These are phyloP conservation scores for Centrocercus urophasianus DNA, from an alignment of 2,113 vertebrate genomes.

Conservation along the genomic window DNA sequence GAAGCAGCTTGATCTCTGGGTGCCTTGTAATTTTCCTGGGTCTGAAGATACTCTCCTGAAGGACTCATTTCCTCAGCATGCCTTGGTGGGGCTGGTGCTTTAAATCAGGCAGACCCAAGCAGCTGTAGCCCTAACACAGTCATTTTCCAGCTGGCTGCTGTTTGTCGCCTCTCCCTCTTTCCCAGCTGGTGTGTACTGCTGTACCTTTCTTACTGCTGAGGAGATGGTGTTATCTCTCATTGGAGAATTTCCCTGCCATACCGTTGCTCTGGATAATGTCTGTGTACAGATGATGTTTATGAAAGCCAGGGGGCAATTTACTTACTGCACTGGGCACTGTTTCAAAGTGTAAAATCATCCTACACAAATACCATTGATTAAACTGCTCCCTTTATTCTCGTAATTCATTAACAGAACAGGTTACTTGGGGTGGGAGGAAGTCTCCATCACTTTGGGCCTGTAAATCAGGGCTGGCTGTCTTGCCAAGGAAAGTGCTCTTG, in stretches of 20 bases:
- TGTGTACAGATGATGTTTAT: slow-evolving; percentile 74
- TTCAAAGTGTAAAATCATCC: slow-evolving; percentile 47
- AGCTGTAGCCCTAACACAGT: slow-evolving; percentile 35
- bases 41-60: slow-evolving; percentile 14
- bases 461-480: slow-evolving; percentile 26
- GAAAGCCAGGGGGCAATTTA: slow-evolving; percentile 67
- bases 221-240: slow-evolving; percentile 67
- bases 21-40: slow-evolving; percentile 28
- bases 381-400: slow-evolving; percentile 51
- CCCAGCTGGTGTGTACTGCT: slow-evolving; percentile 56
- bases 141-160: slow-evolving; percentile 71
- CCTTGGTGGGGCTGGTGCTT: slow-evolving; percentile 25
- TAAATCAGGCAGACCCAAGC: slow-evolving; percentile 62
- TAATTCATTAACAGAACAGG: slow-evolving; percentile 50
- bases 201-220: slow-evolving; percentile 63
- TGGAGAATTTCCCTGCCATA: slow-evolving; percentile 55
- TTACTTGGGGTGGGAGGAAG: background rate
- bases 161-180: slow-evolving; percentile 41
- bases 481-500: background rate
- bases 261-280: slow-evolving; percentile 61
- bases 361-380: slow-evolving; percentile 58
- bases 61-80: slow-evolving; percentile 44
- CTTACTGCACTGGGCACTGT: slow-evolving; percentile 48
- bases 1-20: slow-evolving; percentile 48
- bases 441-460: background rate